phyloP scores from a whole-genome alignment of 2,888 invertebrate species.

The Eristalis pertinax region DNA sequence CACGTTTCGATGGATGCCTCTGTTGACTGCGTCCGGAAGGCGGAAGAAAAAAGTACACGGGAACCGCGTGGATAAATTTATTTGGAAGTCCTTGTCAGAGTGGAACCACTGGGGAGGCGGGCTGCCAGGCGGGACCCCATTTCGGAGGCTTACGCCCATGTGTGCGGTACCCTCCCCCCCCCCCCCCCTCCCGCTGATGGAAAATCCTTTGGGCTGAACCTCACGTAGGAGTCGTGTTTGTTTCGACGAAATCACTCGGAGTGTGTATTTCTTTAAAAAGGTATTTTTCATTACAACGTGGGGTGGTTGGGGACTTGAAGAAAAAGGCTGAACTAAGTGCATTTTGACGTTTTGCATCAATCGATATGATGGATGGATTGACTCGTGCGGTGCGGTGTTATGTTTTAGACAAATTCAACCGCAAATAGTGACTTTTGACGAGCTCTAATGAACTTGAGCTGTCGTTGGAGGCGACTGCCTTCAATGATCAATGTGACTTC shows the following conservation, averaged over 20 bases:
- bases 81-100: slow-evolving; percentile 16
- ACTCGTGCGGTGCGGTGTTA: background rate
- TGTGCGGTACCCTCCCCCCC: too few relatives aligned
- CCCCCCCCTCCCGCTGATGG: background rate
- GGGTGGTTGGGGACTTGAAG: background rate
- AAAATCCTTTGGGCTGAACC: slow-evolving; percentile 45
- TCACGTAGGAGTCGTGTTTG: slow-evolving; percentile 54
- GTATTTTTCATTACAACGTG: background rate
- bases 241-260: slow-evolving; percentile 27
- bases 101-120: background rate
- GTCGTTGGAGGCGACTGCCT: too few relatives aligned
- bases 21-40: slow-evolving; percentile 37
- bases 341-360: slow-evolving; percentile 13
- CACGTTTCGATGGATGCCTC: slow-evolving; percentile 51
- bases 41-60: slow-evolving; percentile 4
- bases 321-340: background rate
- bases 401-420: background rate
- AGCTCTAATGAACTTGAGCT: background rate
- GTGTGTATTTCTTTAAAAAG: background rate
- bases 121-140: slow-evolving; percentile 2
- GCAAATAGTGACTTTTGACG: background rate
- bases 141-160: slow-evolving; percentile 20
- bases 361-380: background rate
- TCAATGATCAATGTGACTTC: too few relatives aligned
- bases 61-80: slow-evolving; percentile 27